Evolutionary conservation across 2,888 invertebrate genomes (phyloP).

Genomic region (Aricia artaxerxes): DNA sequence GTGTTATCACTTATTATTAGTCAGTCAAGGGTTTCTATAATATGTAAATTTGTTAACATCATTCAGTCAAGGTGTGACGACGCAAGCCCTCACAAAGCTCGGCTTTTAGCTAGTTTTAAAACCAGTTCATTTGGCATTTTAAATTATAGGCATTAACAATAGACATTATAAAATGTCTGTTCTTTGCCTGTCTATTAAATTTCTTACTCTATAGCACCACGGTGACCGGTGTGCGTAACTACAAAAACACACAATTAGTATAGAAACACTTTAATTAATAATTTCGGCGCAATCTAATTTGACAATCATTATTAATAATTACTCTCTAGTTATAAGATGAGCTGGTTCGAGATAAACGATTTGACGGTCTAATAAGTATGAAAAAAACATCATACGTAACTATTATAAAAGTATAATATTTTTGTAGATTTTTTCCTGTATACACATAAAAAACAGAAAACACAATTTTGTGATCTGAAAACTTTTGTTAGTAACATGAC

Average conservation of each 20-base stretch:
- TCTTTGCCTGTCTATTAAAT: background rate
- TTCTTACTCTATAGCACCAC: background rate
- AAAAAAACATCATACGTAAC: background rate
- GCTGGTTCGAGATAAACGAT: background rate
- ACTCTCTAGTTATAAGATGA: background rate
- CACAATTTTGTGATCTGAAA: background rate
- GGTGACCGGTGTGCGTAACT: background rate
- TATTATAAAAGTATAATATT: background rate
- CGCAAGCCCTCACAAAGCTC: too few species aligned
- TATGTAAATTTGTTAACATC: too few species aligned
- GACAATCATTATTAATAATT: background rate
- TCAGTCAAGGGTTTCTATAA: too few species aligned
- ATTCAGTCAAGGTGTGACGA: too few species aligned
- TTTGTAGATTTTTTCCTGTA: too few species aligned
- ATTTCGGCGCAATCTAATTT: background rate
- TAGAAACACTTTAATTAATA: background rate
- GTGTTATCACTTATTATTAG: too few species aligned
- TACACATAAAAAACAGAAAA: background rate
- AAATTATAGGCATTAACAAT: too few species aligned
- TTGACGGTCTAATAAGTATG: background rate
- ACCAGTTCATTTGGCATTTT: too few species aligned
- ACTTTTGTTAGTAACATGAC: too few species aligned
- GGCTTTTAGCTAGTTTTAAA: too few species aligned
- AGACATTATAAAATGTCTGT: too few species aligned
- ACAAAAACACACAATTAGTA: slow-evolving; percentile 23